A percentile compares a stretch with the other conserved stretches of the same genome.
phyloP scores from a whole-genome alignment of 1,140 invertebrate species.

The Ceratosolen fusciceps region DNA sequence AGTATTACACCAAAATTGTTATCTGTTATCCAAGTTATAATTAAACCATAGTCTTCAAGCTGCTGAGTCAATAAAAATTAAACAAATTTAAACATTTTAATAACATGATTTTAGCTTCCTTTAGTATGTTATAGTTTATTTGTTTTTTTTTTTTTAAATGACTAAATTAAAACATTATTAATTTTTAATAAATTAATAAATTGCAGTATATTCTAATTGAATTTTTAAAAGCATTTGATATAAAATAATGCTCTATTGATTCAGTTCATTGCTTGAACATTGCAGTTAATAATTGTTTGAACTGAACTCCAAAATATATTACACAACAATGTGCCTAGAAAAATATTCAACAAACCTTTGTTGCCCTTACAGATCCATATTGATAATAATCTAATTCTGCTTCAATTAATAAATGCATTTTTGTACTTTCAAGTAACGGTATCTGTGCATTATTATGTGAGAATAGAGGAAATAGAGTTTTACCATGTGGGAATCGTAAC shows the following conservation, averaged over 20 bases:
- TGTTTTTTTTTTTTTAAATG: background rate
- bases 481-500: conserved; percentile 70
- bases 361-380: conserved; percentile 56
- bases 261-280: too few relatives aligned
- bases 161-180: background rate
- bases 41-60: conserved; percentile 78
- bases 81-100: too few relatives aligned
- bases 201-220: too few relatives aligned
- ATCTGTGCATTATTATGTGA: conserved; percentile 56
- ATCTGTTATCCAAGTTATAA: conserved; percentile 76
- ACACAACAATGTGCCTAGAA: too few relatives aligned
- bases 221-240: too few relatives aligned
- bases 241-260: too few relatives aligned
- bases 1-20: conserved; percentile 76
- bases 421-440: conserved; percentile 55
- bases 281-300: too few relatives aligned
- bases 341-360: too few relatives aligned
- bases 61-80: conserved; percentile 53
- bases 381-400: conserved; percentile 66
- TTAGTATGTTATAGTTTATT: background rate
- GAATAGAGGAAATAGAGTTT: conserved; percentile 71
- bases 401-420: conserved; percentile 71
- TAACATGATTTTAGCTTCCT: background rate
- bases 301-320: too few relatives aligned
- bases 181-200: background rate